phyloP scores from a whole-genome alignment of 2,797 vertebrate species.

The Sciurus vulgaris region DNA sequence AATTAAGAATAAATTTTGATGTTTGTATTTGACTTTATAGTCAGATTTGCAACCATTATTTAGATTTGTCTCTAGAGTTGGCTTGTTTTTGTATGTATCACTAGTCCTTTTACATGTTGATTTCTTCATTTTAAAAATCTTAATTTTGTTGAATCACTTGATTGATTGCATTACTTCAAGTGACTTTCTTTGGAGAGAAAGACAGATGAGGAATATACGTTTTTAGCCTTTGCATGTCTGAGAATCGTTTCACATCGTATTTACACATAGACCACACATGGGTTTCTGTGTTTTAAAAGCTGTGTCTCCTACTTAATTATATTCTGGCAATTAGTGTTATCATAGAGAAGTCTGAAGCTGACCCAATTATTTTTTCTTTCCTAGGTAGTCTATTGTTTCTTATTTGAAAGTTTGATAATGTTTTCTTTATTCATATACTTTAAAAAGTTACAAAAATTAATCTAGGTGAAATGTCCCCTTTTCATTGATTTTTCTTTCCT shows the following conservation, averaged over 20 bases:
- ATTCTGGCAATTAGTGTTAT: conserved; percentile 45
- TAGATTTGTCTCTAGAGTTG: not conserved
- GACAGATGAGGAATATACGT: not conserved
- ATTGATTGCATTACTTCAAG: not conserved
- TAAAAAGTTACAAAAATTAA: conserved; percentile 56
- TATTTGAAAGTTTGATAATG: not conserved
- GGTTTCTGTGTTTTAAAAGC: not conserved
- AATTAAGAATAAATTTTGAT: conserved; percentile 45
- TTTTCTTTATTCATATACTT: conserved; percentile 57
- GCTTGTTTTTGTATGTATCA: not conserved
- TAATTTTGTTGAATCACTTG: conserved; percentile 49
- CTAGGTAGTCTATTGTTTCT: conserved; percentile 51
- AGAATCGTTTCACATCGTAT: conserved; percentile 52
- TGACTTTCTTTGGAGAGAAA: not conserved
- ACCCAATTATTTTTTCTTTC: conserved; percentile 50
- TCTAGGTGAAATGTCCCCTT: conserved; percentile 42
- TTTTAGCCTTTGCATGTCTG: not conserved
- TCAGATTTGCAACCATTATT: not conserved
- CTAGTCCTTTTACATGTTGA: not conserved
- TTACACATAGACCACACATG: conserved; percentile 26
- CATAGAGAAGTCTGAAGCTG: conserved; percentile 1
- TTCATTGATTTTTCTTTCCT: conserved; percentile 6
- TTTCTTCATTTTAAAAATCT: conserved; percentile 47
- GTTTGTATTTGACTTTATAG: conserved; percentile 10
- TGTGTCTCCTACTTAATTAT: not conserved